Evolutionary conservation across 2,888 invertebrate species (phyloP), one percentile per base, ranked within the genome.

Genomic region (Chouioia cunea): DNA sequence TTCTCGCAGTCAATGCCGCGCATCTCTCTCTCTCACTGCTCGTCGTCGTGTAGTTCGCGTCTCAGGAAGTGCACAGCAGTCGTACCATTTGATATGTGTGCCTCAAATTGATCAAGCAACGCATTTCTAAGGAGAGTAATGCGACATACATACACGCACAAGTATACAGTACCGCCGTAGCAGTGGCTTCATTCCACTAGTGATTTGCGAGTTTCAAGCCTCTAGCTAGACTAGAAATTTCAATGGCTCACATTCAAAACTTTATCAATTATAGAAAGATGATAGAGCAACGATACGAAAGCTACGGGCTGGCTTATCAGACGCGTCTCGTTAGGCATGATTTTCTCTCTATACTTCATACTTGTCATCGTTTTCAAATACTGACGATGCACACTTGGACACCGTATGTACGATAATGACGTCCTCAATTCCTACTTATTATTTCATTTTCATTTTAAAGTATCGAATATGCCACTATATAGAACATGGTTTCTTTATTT

Each of bases 31-130:
- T 27, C n/a, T 48, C 36, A 18, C n/a, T n/a, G 3, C 43, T 18
- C 16, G 10, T 6, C 20, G 6, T 12, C 16, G 16, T 18, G 43
- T 63, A 62, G 27, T 56, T 56, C 57, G 16, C 18, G 48, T n/a
- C 50, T 27, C 4, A 44, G 54, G 52, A 52, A 58, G 50, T 16
- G 22, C 43, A 27, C 27, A 8, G 46, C 16, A 16, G 47, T 18
- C 15, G 27, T 27, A 47, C 16, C 22, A 48, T 59, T 64, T 67
- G 63, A 67, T 65, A 66, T 8, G 46, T 52, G 23, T 46, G 44
- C 53, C 36, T 64, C n/a, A 64, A 71, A 67, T 58, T 54, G 67
- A 67, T 64, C 64, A 63, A 71, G 62, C 71, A 18, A 23, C 16
- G 54, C 50, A 23, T 43, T 65, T 48, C 48, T 22, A 50, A 27